Evolutionary conservation across 1,140 invertebrate genomes (phyloP).

Genomic region (Dolichoris vasculosae): DNA sequence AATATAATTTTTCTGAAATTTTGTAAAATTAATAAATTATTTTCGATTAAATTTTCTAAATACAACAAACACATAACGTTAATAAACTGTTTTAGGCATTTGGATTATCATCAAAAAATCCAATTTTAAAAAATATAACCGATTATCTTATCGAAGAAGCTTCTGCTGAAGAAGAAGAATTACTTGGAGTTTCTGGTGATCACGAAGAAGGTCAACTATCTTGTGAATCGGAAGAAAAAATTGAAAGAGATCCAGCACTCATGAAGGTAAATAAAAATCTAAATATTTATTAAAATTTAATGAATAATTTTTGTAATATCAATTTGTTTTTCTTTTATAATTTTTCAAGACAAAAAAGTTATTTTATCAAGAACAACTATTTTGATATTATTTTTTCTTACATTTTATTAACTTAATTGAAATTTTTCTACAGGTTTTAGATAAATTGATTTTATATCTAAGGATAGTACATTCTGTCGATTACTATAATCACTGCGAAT

Average conservation of each 20-base stretch:
- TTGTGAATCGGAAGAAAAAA: constrained; percentile 76
- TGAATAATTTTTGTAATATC: constrained; percentile 1
- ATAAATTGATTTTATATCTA: constrained; percentile 92
- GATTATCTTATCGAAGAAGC: constrained; percentile 99
- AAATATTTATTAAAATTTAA: background rate
- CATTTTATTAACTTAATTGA: background rate
- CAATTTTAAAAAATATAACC: constrained; percentile 96
- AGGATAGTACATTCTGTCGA: constrained; percentile 98
- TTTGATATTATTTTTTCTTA: background rate
- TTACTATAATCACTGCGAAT: constrained; percentile 99
- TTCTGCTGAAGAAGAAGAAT: constrained; percentile 97
- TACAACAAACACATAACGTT: constrained; percentile 7
- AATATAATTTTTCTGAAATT: background rate
- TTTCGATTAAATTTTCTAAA: background rate
- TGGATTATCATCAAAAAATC: constrained; percentile 92
- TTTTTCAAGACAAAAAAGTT: background rate
- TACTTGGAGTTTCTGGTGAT: constrained; percentile 84
- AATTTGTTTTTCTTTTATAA: constrained; percentile 12
- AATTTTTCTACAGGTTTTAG: constrained; percentile 77
- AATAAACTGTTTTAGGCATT: constrained; percentile 75
- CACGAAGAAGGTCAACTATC: constrained; percentile 76
- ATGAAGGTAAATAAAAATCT: constrained; percentile 78
- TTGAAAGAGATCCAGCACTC: constrained; percentile 87
- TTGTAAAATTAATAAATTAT: background rate
- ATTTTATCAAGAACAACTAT: no score